These are phyloP conservation scores for Oreonectes daqikongensis DNA, from an alignment of 2,797 vertebrate genomes.

Conservation along the genomic window DNA sequence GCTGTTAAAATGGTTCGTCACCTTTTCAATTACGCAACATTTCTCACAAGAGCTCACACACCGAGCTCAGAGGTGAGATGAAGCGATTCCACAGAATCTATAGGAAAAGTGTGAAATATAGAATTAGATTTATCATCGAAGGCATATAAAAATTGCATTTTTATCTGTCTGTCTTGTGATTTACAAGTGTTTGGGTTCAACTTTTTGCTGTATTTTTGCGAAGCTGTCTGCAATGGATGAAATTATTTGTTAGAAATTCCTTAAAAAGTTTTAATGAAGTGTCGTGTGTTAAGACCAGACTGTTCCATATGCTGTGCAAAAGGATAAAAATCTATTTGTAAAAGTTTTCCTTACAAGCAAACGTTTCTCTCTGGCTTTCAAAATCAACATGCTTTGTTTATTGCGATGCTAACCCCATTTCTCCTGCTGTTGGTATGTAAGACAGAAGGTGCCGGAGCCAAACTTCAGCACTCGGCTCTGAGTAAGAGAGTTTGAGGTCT, in stretches of 20 bases:
- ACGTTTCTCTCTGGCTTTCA: slow-evolving; percentile 22
- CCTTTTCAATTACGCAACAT: slow-evolving; percentile 44
- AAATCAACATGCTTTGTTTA: slow-evolving; percentile 33
- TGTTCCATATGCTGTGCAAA: not conserved
- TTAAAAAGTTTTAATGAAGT: not conserved
- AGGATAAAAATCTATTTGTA: slow-evolving; percentile 31
- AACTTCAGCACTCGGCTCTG: slow-evolving; percentile 46
- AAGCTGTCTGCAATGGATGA: not conserved
- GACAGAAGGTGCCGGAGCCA: slow-evolving; percentile 49
- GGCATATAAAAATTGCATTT: not conserved
- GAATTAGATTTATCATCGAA: slow-evolving; percentile 8
- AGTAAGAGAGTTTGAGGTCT: slow-evolving; percentile 52
- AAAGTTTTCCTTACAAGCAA: slow-evolving; percentile 22
- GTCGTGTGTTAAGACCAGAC: not conserved
- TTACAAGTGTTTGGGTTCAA: too few species aligned
- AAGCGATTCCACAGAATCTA: slow-evolving; percentile 31
- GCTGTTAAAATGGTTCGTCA: slow-evolving; percentile 46
- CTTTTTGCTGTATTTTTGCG: not conserved
- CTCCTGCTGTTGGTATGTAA: slow-evolving; percentile 42
- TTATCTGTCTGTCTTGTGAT: not conserved
- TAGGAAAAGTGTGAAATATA: slow-evolving; percentile 31
- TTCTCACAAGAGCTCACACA: slow-evolving; percentile 48
- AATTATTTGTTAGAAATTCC: not conserved
- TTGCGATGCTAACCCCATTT: slow-evolving; percentile 22
- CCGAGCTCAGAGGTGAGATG: slow-evolving; percentile 42